Evolutionary conservation across 2,888 invertebrate genomes (phyloP).

Genomic region (Sminthurides aquaticus): DNA sequence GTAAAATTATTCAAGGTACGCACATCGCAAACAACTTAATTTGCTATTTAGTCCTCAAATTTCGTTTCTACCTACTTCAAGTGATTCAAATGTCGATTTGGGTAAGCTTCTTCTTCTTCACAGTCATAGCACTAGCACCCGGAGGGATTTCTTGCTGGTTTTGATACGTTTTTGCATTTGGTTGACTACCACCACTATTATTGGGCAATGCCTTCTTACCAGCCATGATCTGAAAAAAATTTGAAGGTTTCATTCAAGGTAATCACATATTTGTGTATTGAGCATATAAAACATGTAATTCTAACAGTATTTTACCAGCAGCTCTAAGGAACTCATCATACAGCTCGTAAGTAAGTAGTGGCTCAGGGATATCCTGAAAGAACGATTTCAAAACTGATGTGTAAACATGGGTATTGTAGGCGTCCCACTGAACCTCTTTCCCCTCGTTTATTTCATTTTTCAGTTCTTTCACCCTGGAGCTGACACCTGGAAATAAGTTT

Average conservation of each 20-base stretch:
- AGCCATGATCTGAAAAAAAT: neutral
- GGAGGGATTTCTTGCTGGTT: neutral
- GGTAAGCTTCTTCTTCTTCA: constrained; percentile 42
- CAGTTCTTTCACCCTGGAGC: constrained; percentile 54
- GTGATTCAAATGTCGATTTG: constrained; percentile 37
- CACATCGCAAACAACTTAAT: neutral
- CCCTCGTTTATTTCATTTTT: constrained; percentile 69
- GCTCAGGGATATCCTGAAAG: constrained; percentile 74
- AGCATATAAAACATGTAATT: neutral
- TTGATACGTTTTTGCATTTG: too few relatives aligned
- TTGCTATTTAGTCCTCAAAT: too few relatives aligned
- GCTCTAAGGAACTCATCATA: constrained; percentile 91
- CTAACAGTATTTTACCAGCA: constrained; percentile 61
- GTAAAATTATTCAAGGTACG: neutral
- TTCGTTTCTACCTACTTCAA: constrained; percentile 34
- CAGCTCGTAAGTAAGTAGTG: constrained; percentile 81
- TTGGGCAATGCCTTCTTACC: too few relatives aligned
- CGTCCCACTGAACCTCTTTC: constrained; percentile 63
- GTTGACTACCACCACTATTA: too few relatives aligned
- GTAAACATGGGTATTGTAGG: constrained; percentile 79
- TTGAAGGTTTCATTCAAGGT: neutral
- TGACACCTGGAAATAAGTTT: constrained; percentile 53
- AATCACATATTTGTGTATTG: neutral
- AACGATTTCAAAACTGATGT: constrained; percentile 74
- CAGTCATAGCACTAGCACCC: constrained; percentile 30